A percentile compares a stretch with the other conserved stretches of the same genome.
These are phyloP conservation scores for Pycnomerus fuliginosus DNA, from an alignment of 2,888 invertebrate species.

Conservation along the genomic window DNA sequence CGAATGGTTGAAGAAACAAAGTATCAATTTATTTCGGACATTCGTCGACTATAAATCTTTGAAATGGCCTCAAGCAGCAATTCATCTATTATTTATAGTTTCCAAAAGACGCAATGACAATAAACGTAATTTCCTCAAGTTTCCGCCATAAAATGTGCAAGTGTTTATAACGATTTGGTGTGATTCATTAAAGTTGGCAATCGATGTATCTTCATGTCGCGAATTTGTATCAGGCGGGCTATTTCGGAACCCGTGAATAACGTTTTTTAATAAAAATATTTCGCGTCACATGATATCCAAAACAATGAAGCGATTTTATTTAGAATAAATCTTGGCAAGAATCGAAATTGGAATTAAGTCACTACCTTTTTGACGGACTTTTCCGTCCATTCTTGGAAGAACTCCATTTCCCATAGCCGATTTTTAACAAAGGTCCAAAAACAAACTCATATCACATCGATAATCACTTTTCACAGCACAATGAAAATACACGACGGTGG, in stretches of 20 bases:
- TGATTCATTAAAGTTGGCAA: slow-evolving; percentile 27
- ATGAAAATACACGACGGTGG: slow-evolving; percentile 15
- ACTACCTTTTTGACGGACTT: slow-evolving; percentile 17
- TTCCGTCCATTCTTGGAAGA: slow-evolving; percentile 53
- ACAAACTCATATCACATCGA: background rate
- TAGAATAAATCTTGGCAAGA: too few species aligned
- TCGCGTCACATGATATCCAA: too few species aligned
- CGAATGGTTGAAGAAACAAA: too few species aligned
- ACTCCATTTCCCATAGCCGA: slow-evolving; percentile 52
- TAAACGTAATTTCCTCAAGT: slow-evolving; percentile 1
- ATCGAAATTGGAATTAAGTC: background rate
- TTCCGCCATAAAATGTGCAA: slow-evolving; percentile 14
- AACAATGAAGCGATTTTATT: too few species aligned
- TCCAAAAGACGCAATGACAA: slow-evolving; percentile 1
- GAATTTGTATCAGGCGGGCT: slow-evolving; percentile 18
- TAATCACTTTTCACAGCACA: slow-evolving; percentile 1
- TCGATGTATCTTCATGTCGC: slow-evolving; percentile 20
- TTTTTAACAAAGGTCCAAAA: slow-evolving; percentile 2
- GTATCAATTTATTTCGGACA: too few species aligned
- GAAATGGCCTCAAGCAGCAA: too few species aligned
- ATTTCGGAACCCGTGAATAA: slow-evolving; percentile 18
- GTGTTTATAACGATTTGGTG: slow-evolving; percentile 19
- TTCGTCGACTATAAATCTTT: too few species aligned
- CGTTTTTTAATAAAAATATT: slow-evolving; percentile 11
- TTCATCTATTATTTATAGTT: slow-evolving; percentile 1